Percentiles rank a stretch among this genome's conserved stretches.
These are phyloP conservation scores for Chinchilla lanigera DNA, from an alignment of 2,113 vertebrate genomes.

Conservation along the genomic window DNA sequence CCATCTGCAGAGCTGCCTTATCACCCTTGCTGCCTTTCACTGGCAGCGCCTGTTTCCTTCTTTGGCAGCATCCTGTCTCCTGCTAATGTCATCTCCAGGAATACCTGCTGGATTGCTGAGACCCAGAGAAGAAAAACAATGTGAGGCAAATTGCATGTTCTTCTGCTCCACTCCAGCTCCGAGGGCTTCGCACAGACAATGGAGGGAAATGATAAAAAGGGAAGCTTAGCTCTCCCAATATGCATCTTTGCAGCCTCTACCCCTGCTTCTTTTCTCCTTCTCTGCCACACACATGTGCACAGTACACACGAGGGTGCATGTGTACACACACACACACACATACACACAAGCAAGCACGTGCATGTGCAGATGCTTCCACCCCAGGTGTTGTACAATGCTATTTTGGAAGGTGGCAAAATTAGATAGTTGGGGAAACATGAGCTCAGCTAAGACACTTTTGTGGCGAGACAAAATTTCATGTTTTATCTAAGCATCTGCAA, in stretches of 20 bases:
- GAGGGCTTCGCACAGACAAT: slow-evolving; percentile 8
- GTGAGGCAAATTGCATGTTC: slow-evolving; percentile 13
- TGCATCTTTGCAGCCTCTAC: neutral
- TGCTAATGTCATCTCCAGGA: slow-evolving; percentile 55
- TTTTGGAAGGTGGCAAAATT: slow-evolving; percentile 71
- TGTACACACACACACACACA: neutral
- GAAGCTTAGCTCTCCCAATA: neutral
- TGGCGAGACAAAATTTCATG: slow-evolving; percentile 59
- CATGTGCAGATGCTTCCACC: neutral
- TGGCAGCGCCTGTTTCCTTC: slow-evolving; percentile 8
- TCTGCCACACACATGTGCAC: neutral
- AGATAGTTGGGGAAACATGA: slow-evolving; percentile 65
- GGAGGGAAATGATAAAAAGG: neutral
- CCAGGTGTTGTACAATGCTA: neutral
- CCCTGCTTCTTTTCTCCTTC: neutral
- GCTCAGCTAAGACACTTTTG: slow-evolving; percentile 63
- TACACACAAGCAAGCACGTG: rapidly evolving
- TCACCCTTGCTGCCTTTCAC: neutral
- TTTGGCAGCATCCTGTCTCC: slow-evolving; percentile 52
- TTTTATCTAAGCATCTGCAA: slow-evolving; percentile 60
- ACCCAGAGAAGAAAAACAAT: slow-evolving; percentile 41
- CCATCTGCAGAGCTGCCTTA: neutral
- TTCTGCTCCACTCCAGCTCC: neutral
- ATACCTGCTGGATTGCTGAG: slow-evolving; percentile 55
- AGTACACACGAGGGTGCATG: too few relatives aligned